Base-by-base conservation (phyloP, 2,113 vertebrate species). In the Fulica atra region DNA sequence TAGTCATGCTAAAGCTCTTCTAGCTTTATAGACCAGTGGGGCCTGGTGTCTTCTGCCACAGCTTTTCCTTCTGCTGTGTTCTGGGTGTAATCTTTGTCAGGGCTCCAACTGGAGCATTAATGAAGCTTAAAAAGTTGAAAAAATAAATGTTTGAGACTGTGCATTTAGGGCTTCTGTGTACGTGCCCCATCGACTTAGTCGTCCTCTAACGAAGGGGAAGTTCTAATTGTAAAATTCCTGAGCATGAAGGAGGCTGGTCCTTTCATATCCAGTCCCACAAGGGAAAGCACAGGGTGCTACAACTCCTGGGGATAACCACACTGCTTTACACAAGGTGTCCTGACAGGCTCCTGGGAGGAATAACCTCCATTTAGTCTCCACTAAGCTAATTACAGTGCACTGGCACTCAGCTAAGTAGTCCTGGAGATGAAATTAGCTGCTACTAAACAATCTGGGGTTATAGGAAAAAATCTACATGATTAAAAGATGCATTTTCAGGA, bases 301-400 rank as follows among this genome's bases (percentile, higher is more conserved):
- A 48, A 59, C 35, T 25, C 17, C 40, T 25, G 11, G 14, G 73
- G 74, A 53, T 11, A 78, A 56, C 35, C 38, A 18, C 24, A 2
- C 9, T 31, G 61, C 72, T 79, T 48, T n/a, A 63, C 68, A 26
- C 31, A 35, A 11, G 29, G 20, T 13, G 78, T 68, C 36, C 65
- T 36, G 72, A n/a, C 31, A 16, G 2, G 53, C 51, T 38, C 70
- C 2, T 57, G 28, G 16, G 59, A 42, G 72, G 31, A 31, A 21
- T 16, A 48, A 23, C 3, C 2, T 9, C 60, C 9, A 0, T 7
- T 29, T 79, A 16, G 38, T 24, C 53, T 40, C 2, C 16, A 2
- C 40, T n/a, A 5, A 60, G 40, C 31, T 66, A 42, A 42, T 85
- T 33, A 33, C 46, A 23, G 61, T 42, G 53, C 44, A 6, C 72